Conservation (phyloP, 2,888 invertebrate species). For the Epirrhoe tristata region DNA sequence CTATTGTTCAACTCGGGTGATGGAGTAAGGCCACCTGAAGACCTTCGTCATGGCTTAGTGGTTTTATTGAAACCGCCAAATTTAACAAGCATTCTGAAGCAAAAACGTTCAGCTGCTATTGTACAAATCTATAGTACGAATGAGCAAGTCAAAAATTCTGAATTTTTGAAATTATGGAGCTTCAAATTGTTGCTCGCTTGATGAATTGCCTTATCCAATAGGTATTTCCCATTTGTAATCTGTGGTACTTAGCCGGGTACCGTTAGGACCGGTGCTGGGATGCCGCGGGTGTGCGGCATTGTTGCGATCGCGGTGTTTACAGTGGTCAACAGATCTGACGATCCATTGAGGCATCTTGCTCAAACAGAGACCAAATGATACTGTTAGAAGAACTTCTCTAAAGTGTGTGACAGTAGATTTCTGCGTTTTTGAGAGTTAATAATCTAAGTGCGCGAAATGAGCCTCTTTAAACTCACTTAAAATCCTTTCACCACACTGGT, state of each 20-base stretch:
- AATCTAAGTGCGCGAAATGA: too few species aligned
- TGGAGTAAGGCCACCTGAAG: too few species aligned
- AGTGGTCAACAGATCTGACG: constrained; percentile 29
- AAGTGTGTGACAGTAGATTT: not conserved
- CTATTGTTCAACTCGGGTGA: too few species aligned
- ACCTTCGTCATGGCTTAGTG: too few species aligned
- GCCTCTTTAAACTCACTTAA: too few species aligned
- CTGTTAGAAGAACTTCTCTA: not conserved
- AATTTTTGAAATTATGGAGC: not conserved
- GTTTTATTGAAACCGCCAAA: too few species aligned
- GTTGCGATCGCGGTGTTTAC: constrained; percentile 34
- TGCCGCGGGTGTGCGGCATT: constrained; percentile 41
- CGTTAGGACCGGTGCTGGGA: constrained; percentile 43
- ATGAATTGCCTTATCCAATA: constrained; percentile 31
- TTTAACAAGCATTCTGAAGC: too few species aligned
- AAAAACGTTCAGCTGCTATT: too few species aligned
- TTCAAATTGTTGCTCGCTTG: not conserved
- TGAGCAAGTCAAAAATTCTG: too few species aligned
- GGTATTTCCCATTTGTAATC: constrained; percentile 32
- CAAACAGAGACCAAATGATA: not conserved
- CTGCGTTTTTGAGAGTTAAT: too few species aligned
- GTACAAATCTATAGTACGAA: too few species aligned
- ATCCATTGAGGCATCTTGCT: constrained; percentile 19
- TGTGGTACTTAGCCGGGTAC: constrained; percentile 28
- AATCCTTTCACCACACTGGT: too few species aligned